Evolutionary conservation across 2,797 vertebrate species (phyloP), one percentile per base, ranked within the genome.

Genomic region (Nyctalus aviator): DNA sequence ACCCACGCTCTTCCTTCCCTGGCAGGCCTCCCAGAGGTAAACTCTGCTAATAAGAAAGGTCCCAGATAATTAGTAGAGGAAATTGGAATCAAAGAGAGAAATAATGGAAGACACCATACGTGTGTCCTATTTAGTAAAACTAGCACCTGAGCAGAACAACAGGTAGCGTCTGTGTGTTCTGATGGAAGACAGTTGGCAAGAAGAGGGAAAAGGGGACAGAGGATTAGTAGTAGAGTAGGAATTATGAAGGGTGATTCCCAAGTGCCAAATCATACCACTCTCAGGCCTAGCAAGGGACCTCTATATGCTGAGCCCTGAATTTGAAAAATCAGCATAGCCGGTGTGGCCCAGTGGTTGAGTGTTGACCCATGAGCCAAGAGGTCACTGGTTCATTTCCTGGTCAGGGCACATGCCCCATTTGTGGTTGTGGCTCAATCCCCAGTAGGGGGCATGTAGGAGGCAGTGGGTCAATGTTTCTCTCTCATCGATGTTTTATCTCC

Each of bases 41-140:
- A 84, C 77, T 83, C 90, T 77, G 88, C 90, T 95, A 95, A 91
- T 85, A 91, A 88, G 59, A 94, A 79, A 93, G 68, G 27, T 73
- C 64, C 71, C 91, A 91, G 79, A 75, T 94, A 97, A 95, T 94
- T 95, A 93, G 84, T 48, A 85, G 46, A 97, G 91, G 87, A 37
- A 96, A 89, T 83, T 94, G 84, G 73, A 97, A 82, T 76, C 76
- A 71, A 92, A 89, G 72, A 93, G 53, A 86, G 37, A 93, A 96
- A 85, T 75, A 71, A 93, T 55, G 59, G 75, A 93, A 95, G 87
- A 95, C 23, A 85, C 72, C 57, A 91, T 59, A 21, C 32, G 77
- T 68, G 57, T 93, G 91, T 89, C 91, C 77, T 87, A 87, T 59
- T 94, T 96, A 93, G 64, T 89, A 86, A 75, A 96, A 87, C 48